Evolutionary conservation across 2,113 vertebrate genomes (phyloP).

Genomic region (Orthochromis malagaraziensis): DNA sequence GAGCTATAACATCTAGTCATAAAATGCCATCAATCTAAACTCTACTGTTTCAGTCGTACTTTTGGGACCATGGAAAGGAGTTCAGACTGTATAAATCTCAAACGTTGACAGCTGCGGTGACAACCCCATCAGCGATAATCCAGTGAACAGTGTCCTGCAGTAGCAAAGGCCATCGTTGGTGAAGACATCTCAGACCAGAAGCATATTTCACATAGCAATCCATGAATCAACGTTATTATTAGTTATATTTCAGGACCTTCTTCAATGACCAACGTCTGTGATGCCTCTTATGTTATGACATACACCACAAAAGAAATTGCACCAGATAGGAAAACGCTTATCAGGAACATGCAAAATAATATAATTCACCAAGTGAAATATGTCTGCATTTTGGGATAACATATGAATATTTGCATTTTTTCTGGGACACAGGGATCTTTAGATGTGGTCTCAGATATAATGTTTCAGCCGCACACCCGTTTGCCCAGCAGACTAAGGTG

Average conservation of each 20-base stretch:
- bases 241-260: not conserved
- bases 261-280: not conserved
- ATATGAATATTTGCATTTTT: not conserved
- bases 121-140: conserved; percentile 58
- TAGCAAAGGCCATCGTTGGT: conserved; percentile 35
- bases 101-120: conserved; percentile 54
- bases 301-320: not conserved
- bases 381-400: not conserved
- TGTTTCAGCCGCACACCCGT: not conserved
- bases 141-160: conserved; percentile 37
- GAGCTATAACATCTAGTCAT: conserved; percentile 55
- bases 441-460: conserved; percentile 13
- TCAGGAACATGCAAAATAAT: not conserved
- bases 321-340: not conserved
- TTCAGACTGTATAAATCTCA: conserved; percentile 57
- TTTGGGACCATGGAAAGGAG: conserved; percentile 23
- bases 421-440: conserved; percentile 3
- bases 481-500: not conserved
- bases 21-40: conserved; percentile 62
- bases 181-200: conserved; percentile 30
- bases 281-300: not conserved
- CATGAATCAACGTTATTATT: conserved; percentile 23
- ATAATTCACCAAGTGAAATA: not conserved
- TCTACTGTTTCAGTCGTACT: conserved; percentile 29
- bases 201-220: conserved; percentile 19